Conservation (phyloP, 1,140 invertebrate species). For the Scaptodrosophila lebanonensis region DNA sequence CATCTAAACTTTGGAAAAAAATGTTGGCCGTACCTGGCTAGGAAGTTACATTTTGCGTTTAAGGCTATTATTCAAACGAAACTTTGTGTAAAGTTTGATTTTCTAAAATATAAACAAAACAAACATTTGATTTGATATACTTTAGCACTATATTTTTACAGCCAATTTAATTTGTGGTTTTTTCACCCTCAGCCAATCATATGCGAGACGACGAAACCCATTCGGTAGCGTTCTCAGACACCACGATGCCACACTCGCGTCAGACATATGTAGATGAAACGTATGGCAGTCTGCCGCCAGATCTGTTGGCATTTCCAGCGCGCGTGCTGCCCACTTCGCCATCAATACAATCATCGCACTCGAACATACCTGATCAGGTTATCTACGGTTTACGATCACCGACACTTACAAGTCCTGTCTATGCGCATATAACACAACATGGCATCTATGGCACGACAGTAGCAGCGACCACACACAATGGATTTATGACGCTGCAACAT, state of each 20-base stretch:
- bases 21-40: too few species aligned
- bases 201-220: slow-evolving; percentile 81
- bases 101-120: too few species aligned
- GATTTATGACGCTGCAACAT: slow-evolving; percentile 76
- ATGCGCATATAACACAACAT: slow-evolving; percentile 72
- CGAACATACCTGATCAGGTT: slow-evolving; percentile 83
- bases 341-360: slow-evolving; percentile 85
- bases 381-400: slow-evolving; percentile 73
- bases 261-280: slow-evolving; percentile 73
- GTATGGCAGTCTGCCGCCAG: slow-evolving; percentile 81
- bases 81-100: too few species aligned
- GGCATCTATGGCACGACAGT: slow-evolving; percentile 71
- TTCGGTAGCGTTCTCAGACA: slow-evolving; percentile 79
- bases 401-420: slow-evolving; percentile 70
- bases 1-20: too few species aligned
- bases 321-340: slow-evolving; percentile 81
- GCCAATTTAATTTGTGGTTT: not conserved
- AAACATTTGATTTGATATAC: not conserved
- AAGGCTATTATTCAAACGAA: too few species aligned
- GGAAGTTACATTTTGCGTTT: too few species aligned
- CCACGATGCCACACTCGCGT: slow-evolving; percentile 61
- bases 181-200: slow-evolving; percentile 75
- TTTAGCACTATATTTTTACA: not conserved
- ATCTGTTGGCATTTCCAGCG: slow-evolving; percentile 87
- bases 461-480: slow-evolving; percentile 57